Evolutionary conservation across 2,797 vertebrate species (phyloP).

Genomic region (Glossophaga mutica): DNA sequence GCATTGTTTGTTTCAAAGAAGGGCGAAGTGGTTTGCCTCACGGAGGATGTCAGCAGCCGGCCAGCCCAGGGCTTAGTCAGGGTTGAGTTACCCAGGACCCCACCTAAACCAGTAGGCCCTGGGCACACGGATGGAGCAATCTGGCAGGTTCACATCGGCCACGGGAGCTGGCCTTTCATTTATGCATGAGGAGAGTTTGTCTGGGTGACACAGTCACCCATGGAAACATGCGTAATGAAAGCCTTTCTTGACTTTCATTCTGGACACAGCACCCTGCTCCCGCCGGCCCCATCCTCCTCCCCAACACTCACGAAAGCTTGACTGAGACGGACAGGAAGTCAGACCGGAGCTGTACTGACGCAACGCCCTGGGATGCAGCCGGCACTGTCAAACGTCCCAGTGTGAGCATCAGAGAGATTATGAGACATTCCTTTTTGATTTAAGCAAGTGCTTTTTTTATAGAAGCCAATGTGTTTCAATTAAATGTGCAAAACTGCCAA

Average conservation of each 20-base stretch:
- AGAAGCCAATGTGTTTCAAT: constrained; percentile 71
- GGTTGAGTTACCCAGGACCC: constrained; percentile 48
- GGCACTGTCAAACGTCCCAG: constrained; percentile 41
- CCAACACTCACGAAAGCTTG: not conserved
- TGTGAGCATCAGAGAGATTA: constrained; percentile 68
- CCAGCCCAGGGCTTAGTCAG: constrained; percentile 38
- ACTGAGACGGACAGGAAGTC: constrained; percentile 11
- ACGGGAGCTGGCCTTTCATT: constrained; percentile 44
- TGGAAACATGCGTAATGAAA: constrained; percentile 66
- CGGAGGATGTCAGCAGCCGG: constrained; percentile 52
- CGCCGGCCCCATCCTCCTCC: not conserved
- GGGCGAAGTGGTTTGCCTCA: constrained; percentile 27
- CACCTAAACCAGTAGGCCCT: constrained; percentile 46
- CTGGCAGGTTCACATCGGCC: constrained; percentile 63
- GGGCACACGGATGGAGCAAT: constrained; percentile 25
- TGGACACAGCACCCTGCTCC: not conserved
- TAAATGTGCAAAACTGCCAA: constrained; percentile 74
- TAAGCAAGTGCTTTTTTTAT: constrained; percentile 44
- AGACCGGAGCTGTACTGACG: constrained; percentile 13
- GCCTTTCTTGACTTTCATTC: constrained; percentile 43
- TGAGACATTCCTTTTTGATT: constrained; percentile 76
- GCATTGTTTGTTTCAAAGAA: constrained; percentile 47
- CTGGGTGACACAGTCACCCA: constrained; percentile 60
- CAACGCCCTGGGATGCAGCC: not conserved
- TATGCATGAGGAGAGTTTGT: constrained; percentile 48